Percentiles rank a stretch among this genome's conserved stretches.
Evolutionary conservation across 2,113 vertebrate species (phyloP).

Genomic region (Microtus ochrogaster): DNA sequence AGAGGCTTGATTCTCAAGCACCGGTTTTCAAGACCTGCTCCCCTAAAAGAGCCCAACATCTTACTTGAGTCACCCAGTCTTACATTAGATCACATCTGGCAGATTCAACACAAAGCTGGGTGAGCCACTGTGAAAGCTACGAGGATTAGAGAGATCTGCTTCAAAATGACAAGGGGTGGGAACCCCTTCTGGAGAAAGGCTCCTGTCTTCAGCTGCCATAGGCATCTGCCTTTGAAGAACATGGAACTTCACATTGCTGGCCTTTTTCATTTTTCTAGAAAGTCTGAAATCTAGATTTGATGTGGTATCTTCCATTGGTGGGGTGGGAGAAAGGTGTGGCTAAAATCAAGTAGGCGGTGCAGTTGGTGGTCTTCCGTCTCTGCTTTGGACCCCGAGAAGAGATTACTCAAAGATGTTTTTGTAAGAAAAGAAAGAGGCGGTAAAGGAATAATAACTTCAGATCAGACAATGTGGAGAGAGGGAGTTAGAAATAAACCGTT

Average conservation of each 20-base stretch:
- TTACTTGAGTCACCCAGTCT: neutral
- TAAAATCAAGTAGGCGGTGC: neutral
- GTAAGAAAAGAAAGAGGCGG: neutral
- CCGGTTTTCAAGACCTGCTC: slow-evolving; percentile 46
- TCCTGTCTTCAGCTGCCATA: too few relatives aligned
- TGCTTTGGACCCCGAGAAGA: neutral
- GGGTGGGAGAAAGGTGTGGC: neutral
- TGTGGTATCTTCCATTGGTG: neutral
- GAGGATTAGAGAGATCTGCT: neutral
- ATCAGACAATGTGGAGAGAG: neutral
- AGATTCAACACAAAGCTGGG: neutral
- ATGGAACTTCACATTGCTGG: too few relatives aligned
- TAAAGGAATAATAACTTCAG: neutral
- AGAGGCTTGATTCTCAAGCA: slow-evolving; percentile 40
- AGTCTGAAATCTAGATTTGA: neutral
- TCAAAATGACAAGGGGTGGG: neutral
- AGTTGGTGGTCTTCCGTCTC: neutral
- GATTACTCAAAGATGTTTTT: neutral
- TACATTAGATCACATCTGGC: neutral
- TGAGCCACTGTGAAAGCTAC: neutral
- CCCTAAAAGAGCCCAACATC: slow-evolving; percentile 6
- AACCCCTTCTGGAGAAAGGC: neutral
- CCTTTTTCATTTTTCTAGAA: neutral
- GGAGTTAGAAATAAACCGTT: neutral
- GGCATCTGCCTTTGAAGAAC: neutral